A percentile compares a stretch with the other conserved stretches of the same genome.
Evolutionary conservation across 2,797 vertebrate genomes (phyloP).

Genomic region (Alauda arvensis): DNA sequence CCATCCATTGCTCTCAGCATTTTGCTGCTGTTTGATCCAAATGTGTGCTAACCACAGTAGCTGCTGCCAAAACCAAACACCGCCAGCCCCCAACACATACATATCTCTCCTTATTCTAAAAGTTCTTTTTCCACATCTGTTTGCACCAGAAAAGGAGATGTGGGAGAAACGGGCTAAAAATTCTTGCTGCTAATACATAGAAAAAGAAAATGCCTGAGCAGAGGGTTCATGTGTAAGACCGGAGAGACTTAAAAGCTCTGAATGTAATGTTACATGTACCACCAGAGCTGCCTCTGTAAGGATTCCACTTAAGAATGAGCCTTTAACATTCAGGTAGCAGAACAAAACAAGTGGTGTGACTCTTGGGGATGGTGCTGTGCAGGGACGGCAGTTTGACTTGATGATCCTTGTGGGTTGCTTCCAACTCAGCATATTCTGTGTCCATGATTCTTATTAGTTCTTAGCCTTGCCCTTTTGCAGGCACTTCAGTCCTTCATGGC

Average conservation of each 20-base stretch:
- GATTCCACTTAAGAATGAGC: background rate
- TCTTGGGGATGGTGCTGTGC: background rate
- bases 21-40: background rate
- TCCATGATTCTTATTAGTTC: background rate
- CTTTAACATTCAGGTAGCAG: background rate
- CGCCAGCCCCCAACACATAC: background rate
- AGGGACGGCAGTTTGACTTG: accelerated
- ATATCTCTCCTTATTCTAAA: background rate
- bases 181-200: background rate
- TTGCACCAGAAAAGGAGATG: background rate
- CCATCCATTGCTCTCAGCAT: background rate
- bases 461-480: background rate
- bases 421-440: background rate
- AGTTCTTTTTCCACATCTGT: background rate
- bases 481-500: background rate
- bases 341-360: background rate
- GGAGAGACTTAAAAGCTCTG: background rate
- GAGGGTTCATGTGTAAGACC: background rate
- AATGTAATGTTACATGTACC: background rate
- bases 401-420: background rate
- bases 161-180: background rate
- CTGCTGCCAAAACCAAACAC: background rate
- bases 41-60: background rate
- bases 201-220: background rate
- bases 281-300: background rate